A percentile compares a stretch with the other conserved stretches of the same genome.
Evolutionary conservation across 2,888 invertebrate species (phyloP).

Genomic region (Camptogramma bilineatum): DNA sequence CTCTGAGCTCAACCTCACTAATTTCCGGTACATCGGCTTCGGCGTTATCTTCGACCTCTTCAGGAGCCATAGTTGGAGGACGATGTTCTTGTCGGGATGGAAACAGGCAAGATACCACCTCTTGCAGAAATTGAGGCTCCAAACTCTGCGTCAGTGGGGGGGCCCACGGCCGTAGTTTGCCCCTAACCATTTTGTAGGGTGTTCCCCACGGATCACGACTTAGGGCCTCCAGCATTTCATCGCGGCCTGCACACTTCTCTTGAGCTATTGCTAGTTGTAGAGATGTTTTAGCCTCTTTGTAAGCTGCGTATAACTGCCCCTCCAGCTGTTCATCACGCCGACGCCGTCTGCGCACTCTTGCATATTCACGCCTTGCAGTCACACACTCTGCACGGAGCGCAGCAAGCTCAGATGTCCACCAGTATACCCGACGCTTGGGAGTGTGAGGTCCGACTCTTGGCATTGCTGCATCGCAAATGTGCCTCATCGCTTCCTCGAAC

Average conservation of each 20-base stretch:
- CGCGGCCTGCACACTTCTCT: not conserved
- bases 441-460: not conserved
- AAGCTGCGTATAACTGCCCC: not conserved
- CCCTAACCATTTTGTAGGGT: not conserved
- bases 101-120: not conserved
- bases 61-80: not conserved
- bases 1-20: not conserved
- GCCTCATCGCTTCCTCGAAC: not conserved
- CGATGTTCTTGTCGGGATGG: not conserved
- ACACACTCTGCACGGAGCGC: not conserved
- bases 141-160: not conserved
- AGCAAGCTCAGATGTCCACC: not conserved
- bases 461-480: slow-evolving; percentile 9
- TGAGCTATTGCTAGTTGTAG: not conserved
- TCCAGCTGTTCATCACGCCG: too few relatives aligned
- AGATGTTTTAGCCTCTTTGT: not conserved
- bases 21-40: not conserved
- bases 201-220: too few relatives aligned
- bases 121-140: not conserved
- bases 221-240: too few relatives aligned
- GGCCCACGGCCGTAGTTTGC: slow-evolving; percentile 10
- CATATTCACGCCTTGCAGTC: not conserved
- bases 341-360: not conserved
- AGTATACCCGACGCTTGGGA: too few relatives aligned
- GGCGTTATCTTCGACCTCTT: not conserved